Evolutionary conservation across 2,888 invertebrate genomes (phyloP), one percentile per base, ranked within the genome.

Genomic region (Lithophane socia): DNA sequence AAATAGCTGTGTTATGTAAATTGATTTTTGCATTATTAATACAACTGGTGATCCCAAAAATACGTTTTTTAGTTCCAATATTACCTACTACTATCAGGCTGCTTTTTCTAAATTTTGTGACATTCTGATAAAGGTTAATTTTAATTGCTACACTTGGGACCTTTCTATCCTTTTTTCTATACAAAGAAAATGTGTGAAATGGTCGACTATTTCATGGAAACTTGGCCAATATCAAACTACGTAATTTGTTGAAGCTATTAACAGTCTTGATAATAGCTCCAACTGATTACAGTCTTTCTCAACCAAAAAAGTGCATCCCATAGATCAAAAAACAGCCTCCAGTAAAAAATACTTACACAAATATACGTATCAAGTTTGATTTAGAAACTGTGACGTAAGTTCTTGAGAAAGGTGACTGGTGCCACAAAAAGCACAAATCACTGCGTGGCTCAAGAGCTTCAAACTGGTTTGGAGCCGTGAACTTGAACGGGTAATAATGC

Each of bases 381-480:
- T 56, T 75, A 81, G n/a, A 70, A 44, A 29, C 0, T 64, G 44
- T 82, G 80, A 79, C 69, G 81, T 87, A 77, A 87, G 56, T 61
- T 18, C 52, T 60, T 85, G 73, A 75, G 87, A 86, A 86, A 87
- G 66, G 68, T 52, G 21, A 63, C 42, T 42, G 49, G 56, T 65
- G n/a, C 44, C 66, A 86, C 69, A 80, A 84, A 83, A 87, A 87
- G 77, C 73, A 79, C 73, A 80, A 86, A 83, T 84, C 77, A 87
- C 66, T 75, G 60, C 65, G 60, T 47, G 75, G 44, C 69, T 75
- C 79, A 61, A 73, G 81, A 79, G 64, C 44, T 73, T 54, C 56
- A 73, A 86, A 87, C 87, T 79, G 86, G 87, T 87, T 87, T 84
- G 63, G 52, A 82, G 61, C 87, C 87, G 77, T 87, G 87, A 87